Evolutionary conservation across 2,888 invertebrate genomes (phyloP).

Genomic region (Pseudococcus longispinus): DNA sequence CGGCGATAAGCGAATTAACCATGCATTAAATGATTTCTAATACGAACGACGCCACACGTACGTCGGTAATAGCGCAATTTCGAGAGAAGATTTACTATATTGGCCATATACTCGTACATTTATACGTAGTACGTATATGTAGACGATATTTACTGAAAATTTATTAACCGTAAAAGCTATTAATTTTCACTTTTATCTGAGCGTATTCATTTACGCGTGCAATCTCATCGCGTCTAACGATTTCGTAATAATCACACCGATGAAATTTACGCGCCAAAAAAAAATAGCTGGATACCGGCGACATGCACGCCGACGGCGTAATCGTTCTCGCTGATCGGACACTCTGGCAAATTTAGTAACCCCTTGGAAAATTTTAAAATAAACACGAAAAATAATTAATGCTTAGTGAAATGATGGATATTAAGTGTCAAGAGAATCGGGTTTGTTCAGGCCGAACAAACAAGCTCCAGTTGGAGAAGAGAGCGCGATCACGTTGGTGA

Average conservation of each 20-base stretch:
- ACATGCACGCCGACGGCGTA: background rate
- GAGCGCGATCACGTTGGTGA: slow-evolving; percentile 26
- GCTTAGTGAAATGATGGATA: slow-evolving; percentile 56
- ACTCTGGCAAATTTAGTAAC: slow-evolving; percentile 2
- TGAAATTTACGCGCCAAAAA: slow-evolving; percentile 1
- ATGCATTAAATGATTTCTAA: background rate
- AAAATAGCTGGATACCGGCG: background rate
- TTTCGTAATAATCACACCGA: background rate
- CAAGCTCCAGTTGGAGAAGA: slow-evolving; percentile 50
- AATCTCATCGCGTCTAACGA: background rate
- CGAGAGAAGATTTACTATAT: background rate
- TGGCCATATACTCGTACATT: background rate
- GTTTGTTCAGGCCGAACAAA: slow-evolving; percentile 56
- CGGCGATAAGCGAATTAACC: background rate
- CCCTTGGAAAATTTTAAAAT: slow-evolving; percentile 51
- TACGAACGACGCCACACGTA: slow-evolving; percentile 5
- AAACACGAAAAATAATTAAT: slow-evolving; percentile 56
- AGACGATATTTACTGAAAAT: slow-evolving; percentile 32
- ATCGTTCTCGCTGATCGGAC: background rate
- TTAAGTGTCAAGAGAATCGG: slow-evolving; percentile 54
- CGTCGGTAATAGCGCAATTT: background rate
- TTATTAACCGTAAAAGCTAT: slow-evolving; percentile 23
- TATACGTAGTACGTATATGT: background rate
- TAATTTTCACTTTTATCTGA: slow-evolving; percentile 34
- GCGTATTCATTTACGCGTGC: background rate